These are phyloP conservation scores for Muschampia plurimacula DNA, from an alignment of 2,888 invertebrate genomes.

Conservation along the genomic window DNA sequence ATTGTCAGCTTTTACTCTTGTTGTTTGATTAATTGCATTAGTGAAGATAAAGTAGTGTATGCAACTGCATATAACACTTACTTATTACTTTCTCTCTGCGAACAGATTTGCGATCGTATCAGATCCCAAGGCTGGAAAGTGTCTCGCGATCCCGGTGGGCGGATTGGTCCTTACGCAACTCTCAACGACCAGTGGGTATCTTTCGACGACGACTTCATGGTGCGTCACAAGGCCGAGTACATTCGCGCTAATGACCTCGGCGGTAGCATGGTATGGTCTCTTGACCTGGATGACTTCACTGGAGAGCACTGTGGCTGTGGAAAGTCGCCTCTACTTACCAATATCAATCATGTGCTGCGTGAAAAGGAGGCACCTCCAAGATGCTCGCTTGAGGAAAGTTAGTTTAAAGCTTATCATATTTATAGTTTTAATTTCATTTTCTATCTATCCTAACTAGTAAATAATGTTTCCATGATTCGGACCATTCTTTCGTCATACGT, in stretches of 20 bases:
- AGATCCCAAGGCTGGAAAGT: constrained; percentile 91
- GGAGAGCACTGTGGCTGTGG: constrained; percentile 92
- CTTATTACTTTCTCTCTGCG: not conserved
- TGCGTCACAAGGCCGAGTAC: constrained; percentile 93
- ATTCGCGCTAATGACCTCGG: constrained; percentile 92
- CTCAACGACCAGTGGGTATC: constrained; percentile 96
- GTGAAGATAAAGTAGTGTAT: too few relatives aligned
- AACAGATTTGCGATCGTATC: constrained; percentile 92
- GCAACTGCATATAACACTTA: too few relatives aligned
- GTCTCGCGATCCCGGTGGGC: constrained; percentile 90
- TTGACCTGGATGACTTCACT: constrained; percentile 95
- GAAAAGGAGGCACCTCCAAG: constrained; percentile 88
- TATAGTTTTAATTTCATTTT: not conserved
- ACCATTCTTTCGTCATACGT: too few relatives aligned
- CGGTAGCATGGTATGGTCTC: constrained; percentile 96
- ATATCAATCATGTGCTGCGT: constrained; percentile 92
- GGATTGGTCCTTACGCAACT: constrained; percentile 95
- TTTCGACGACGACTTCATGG: constrained; percentile 95
- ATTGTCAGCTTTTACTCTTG: too few relatives aligned
- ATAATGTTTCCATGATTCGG: too few relatives aligned
- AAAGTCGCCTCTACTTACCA: constrained; percentile 91
- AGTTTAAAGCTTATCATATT: constrained; percentile 46
- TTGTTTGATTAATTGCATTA: too few relatives aligned
- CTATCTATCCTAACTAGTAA: too few relatives aligned
- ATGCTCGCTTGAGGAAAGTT: constrained; percentile 73